Conservation (phyloP, 2,113 vertebrate genomes). For the Sorex fumeus region DNA sequence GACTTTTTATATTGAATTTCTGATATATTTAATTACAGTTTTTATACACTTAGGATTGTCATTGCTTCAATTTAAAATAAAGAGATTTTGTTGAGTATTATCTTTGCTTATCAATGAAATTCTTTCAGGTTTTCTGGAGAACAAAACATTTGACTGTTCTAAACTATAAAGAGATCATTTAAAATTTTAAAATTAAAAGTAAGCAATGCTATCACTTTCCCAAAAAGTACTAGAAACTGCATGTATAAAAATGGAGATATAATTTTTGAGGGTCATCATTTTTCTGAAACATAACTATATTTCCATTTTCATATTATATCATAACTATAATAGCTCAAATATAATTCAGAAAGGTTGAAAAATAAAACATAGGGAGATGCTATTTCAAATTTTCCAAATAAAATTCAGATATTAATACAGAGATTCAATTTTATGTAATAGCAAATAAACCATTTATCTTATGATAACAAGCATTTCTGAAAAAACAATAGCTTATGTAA, state of each 20-base stretch:
- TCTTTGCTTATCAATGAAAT: background rate
- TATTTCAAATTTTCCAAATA: background rate
- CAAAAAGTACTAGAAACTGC: too few relatives aligned
- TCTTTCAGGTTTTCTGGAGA: background rate
- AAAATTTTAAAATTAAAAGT: constrained; percentile 5
- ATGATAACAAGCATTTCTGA: background rate
- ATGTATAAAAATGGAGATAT: background rate
- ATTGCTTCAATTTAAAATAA: background rate
- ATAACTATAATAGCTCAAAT: background rate
- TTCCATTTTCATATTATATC: too few relatives aligned
- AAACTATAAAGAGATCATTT: background rate
- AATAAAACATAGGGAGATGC: background rate
- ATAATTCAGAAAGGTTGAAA: background rate
- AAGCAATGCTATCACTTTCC: too few relatives aligned
- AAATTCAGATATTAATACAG: background rate
- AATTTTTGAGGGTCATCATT: background rate
- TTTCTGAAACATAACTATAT: background rate
- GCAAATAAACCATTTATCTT: constrained; percentile 1
- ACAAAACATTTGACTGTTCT: background rate
- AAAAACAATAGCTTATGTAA: background rate
- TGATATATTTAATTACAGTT: background rate
- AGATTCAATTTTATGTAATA: background rate
- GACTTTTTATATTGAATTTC: background rate
- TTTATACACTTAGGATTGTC: background rate
- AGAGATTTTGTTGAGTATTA: background rate